Base-by-base conservation (phyloP, 2,888 invertebrate species). In the Mellilla xanthometata region DNA sequence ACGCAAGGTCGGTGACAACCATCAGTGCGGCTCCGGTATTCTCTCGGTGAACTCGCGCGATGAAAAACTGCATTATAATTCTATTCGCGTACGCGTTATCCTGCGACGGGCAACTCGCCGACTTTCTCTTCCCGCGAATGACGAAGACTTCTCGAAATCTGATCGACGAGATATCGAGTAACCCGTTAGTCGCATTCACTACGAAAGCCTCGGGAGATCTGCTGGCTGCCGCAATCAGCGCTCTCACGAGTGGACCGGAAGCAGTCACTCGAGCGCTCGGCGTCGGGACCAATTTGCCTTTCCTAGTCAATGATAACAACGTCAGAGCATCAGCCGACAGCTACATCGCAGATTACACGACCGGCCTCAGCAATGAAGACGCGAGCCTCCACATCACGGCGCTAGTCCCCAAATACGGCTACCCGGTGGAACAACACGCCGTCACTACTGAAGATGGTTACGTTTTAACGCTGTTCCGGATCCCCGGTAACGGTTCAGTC, bases 381-480 rank as follows among this genome's bases (percentile, higher is more conserved):
- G 69, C 66, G 0, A 28, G 40, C 1, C 46, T 82, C 1, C 54
- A 49, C 10, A 64, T 83, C 5, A 55, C 44, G 2, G 49, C 65
- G 0, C 59, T 85, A 2, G 56, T 77, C 2, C 13, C 31, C 1
- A 84, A 83, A 53, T 81, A 83, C 41, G 76, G 76, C 12, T 68
- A 70, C 48, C 52, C 61, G 0, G 44, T 80, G 11, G 73, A 85
- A 49, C 59, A 54, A 7, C 71, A 82, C 32, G 47, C 58, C 3
- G 75, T 79, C 0, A 31, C 49, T 2, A 82, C 85, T 0, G 67
- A 70, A 19, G 85, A 85, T 29, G 78, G 79, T 6, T 82, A 80
- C 36, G 38, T 72, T 3, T 54, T 86, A 3, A 58, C 58, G 0
- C 10, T 85, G 55, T 70, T 72, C 40, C 64, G 85, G 26, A 81